Conservation (phyloP, 2,888 invertebrate species). For the Phalera bucephala region DNA sequence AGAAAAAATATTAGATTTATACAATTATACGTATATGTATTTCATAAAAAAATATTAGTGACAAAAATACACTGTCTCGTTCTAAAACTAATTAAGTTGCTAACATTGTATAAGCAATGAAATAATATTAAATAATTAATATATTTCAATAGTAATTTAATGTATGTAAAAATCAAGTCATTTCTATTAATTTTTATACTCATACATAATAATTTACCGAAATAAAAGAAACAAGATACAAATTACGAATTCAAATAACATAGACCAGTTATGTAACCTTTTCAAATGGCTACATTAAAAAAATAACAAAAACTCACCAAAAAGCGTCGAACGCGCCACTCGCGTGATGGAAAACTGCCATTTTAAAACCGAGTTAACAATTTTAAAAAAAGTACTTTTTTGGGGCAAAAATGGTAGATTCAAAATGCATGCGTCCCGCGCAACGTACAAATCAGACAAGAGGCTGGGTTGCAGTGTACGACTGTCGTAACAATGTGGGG, state of each 20-base stretch:
- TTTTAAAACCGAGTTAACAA: constrained; percentile 27
- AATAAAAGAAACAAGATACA: no score
- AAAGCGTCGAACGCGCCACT: constrained; percentile 45
- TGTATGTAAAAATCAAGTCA: no score
- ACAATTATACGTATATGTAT: no score
- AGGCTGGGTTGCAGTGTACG: constrained; percentile 52
- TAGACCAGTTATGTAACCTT: background rate
- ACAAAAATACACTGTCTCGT: no score
- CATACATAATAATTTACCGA: no score
- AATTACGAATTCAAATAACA: background rate
- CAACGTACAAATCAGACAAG: constrained; percentile 47
- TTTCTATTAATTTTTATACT: no score
- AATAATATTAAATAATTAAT: no score
- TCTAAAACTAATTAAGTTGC: no score
- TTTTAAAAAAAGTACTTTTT: background rate
- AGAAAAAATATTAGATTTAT: no score
- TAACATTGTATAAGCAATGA: no score
- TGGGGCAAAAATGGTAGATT: background rate
- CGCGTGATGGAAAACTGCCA: constrained; percentile 47
- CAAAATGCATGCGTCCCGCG: constrained; percentile 10
- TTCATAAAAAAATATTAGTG: no score
- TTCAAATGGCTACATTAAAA: constrained; percentile 3
- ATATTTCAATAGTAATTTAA: no score
- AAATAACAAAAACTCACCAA: constrained; percentile 56
- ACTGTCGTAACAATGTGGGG: constrained; percentile 52